Evolutionary conservation across 2,797 vertebrate genomes (phyloP).

Genomic region (Limnodromus scolopaceus): DNA sequence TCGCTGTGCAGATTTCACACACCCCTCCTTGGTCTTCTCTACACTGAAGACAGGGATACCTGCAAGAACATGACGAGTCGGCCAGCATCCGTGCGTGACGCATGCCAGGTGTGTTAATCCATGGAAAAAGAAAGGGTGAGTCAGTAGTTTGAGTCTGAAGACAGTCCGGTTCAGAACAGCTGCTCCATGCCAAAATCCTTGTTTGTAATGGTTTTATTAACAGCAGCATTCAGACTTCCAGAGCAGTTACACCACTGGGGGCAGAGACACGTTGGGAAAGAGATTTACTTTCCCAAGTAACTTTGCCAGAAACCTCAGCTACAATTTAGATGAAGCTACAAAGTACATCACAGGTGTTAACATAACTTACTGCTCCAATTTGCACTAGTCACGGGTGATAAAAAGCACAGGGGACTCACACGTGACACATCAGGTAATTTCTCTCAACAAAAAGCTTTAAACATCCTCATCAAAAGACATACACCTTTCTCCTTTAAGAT

Average conservation of each 20-base stretch:
- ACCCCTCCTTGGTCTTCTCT: rapidly evolving
- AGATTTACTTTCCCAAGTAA: conserved; percentile 30
- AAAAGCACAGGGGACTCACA: conserved; percentile 2
- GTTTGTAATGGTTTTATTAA: conserved; percentile 48
- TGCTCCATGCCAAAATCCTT: background rate
- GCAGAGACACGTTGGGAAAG: background rate
- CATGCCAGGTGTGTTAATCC: conserved; percentile 23
- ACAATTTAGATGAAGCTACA: conserved; percentile 44
- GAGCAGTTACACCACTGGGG: conserved; percentile 24
- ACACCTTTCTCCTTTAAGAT: background rate
- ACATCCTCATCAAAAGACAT: background rate
- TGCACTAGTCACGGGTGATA: conserved; percentile 4
- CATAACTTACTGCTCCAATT: conserved; percentile 2
- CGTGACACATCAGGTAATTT: background rate
- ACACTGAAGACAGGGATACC: background rate
- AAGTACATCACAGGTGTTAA: conserved; percentile 27
- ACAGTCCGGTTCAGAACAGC: background rate
- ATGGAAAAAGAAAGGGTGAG: conserved; percentile 7
- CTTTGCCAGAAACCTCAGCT: conserved; percentile 48
- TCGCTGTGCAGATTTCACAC: background rate
- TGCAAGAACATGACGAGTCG: background rate
- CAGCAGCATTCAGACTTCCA: background rate
- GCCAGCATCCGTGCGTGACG: background rate
- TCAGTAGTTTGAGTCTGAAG: conserved; percentile 23
- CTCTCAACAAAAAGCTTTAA: background rate